Evolutionary conservation across 2,113 vertebrate species (phyloP), one percentile per base, ranked within the genome.

Genomic region (Typhlomys cinereus): DNA sequence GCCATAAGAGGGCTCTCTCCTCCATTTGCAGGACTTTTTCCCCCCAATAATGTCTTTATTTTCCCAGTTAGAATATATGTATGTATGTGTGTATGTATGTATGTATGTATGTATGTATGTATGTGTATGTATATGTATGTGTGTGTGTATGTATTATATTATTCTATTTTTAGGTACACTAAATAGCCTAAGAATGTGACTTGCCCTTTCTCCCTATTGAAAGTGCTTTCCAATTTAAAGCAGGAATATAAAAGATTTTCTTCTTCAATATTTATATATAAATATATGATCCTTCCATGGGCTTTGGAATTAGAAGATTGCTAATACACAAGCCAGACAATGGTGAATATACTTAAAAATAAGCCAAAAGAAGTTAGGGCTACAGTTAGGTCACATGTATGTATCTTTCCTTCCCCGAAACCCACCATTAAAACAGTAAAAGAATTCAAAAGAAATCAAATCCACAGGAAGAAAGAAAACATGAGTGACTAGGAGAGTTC

Each of bases 161-260:
- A 39, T 12, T 12, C 41, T 76, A 61, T 71, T 81, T 84, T 85
- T 71, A 85, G 41, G 41, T 36, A 10, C 27, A 67, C 64, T n/a
- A 34, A 64, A 54, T 39, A 84, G 27, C 46, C 73, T 73, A 27
- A 74, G 89, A 69, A 69, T 70, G 74, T 39, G 13, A 31, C 27
- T 21, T 48, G 9, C 10, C 25, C 41, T 88, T 27, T 39, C 14
- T 15, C 64, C 46, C 3, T 21, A 73, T 9, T 66, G 14, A 31
- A 78, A 88, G 5, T 44, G 39, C 15, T 73, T 85, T 36, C 62
- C 75, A 81, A 84, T 78, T 87, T 85, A 88, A 82, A 85, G 78
- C 67, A 29, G 90, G 12, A 82, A 71, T 4, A 59, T 39, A 52
- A 52, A 75, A 8, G 17, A n/a, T 88, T 86, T 73, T 50, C 14